Base-by-base conservation (phyloP, 2,888 invertebrate species). In the Euplagia quadripunctaria region DNA sequence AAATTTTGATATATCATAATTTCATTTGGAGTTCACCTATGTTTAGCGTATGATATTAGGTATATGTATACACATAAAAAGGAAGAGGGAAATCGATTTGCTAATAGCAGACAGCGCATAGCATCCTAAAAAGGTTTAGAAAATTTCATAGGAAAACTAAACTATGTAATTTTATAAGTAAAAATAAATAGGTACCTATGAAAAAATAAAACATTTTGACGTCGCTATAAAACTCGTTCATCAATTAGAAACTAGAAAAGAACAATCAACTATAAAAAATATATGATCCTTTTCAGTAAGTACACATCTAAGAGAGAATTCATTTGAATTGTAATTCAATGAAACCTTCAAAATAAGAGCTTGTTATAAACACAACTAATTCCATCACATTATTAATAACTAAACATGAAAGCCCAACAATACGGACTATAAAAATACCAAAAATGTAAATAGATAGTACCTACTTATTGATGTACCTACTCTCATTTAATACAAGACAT, bases 401-500 rank as follows among this genome's bases (percentile, higher is more conserved):
- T 4, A 61, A 14, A 31, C 31, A 31, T 61, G 5, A 31, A 61
- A 31, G 31, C 14, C 31, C 14, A 14, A 58, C 20, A 58, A 58
- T 31, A 31, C 11, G 20, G 52, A 16, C 16, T 52, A 14, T 16
- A 20, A 46, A 46, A 49, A 20, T 46, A 46, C 17, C 31, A 46
- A 61, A 17, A 49, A 63, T 64, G 11, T 64, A n/a, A n/a, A 43
- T 42, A 68, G 11, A 9, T 46, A 46, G 17, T 31, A 61, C 1
- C 4, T 43, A 16, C 1, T 17, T 12, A 42, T n/a, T n/a, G n/a
- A n/a, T 7, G 8, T 31, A 31, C 68, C 14, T 46, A 51, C 2
- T 61, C 12, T 49, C 51, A 6, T 51, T 69, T 31, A 75, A 78
- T 64, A 72, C 58, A 75, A 68, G 42, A 71, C 76, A 84, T 83